Percentiles rank a stretch among this genome's conserved stretches.
Evolutionary conservation across 2,888 invertebrate species (phyloP).

Genomic region (Ichneumoninae sp.): DNA sequence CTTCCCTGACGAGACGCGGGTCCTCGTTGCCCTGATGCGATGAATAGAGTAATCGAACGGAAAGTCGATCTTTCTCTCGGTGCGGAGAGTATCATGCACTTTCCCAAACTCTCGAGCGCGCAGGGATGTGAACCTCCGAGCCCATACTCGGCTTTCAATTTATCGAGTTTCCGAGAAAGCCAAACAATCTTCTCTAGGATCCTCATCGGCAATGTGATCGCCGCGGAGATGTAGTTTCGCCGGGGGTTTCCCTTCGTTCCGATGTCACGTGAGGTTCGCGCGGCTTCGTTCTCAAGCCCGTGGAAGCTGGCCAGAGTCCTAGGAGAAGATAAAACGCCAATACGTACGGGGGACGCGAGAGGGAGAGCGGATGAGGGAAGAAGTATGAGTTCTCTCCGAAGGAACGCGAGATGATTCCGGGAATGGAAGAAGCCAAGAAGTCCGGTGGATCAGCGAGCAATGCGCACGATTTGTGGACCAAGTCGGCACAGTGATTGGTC

Average conservation of each 20-base stretch:
- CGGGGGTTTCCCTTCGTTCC: conserved; percentile 48
- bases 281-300: conserved; percentile 30
- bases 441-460: conserved; percentile 39
- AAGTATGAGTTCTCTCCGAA: conserved; percentile 7
- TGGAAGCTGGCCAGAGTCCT: conserved; percentile 57
- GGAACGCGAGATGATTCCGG: conserved; percentile 51
- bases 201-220: conserved; percentile 76
- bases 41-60: conserved; percentile 1
- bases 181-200: conserved; percentile 76
- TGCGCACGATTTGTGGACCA: conserved; percentile 19
- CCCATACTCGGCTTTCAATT: conserved; percentile 71
- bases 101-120: background rate
- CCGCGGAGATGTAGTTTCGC: conserved; percentile 70
- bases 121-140: background rate
- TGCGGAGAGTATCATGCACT: conserved; percentile 62
- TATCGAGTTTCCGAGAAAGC: conserved; percentile 74
- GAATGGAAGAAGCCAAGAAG: conserved; percentile 32
- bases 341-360: background rate
- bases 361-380: background rate
- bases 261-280: conserved; percentile 34
- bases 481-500: conserved; percentile 38
- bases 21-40: background rate
- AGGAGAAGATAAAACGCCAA: conserved; percentile 44
- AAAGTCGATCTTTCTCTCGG: conserved; percentile 15
- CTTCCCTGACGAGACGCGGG: conserved; percentile 1